These are phyloP conservation scores for Aradus depressus DNA, from an alignment of 2,888 invertebrate species.

Conservation along the genomic window DNA sequence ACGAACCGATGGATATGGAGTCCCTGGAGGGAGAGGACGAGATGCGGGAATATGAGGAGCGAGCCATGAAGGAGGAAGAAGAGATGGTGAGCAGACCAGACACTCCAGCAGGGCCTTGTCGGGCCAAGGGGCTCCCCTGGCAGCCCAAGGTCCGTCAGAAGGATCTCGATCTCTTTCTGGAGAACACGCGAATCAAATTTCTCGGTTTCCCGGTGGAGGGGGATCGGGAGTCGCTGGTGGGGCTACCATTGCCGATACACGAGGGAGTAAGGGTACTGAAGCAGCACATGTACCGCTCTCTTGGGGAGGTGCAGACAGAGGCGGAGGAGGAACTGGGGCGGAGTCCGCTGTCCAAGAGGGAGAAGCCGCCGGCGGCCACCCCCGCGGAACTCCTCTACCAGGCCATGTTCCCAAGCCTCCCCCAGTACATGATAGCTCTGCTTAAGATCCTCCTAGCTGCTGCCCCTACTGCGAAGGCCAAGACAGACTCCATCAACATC, in stretches of 20 bases:
- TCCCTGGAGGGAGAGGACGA: conserved; percentile 34
- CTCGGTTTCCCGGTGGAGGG: conserved; percentile 79
- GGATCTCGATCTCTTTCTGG: conserved; percentile 86
- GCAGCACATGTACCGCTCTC: conserved; percentile 83
- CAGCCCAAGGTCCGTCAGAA: conserved; percentile 88
- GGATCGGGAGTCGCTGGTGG: conserved; percentile 81
- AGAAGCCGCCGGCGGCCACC: conserved; percentile 65
- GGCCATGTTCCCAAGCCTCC: conserved; percentile 89
- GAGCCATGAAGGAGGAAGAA: conserved; percentile 36
- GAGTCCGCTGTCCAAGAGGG: conserved; percentile 78
- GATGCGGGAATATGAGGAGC: conserved; percentile 40
- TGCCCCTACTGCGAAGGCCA: conserved; percentile 97
- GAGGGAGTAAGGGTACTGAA: conserved; percentile 87
- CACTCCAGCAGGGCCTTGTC: conserved; percentile 37
- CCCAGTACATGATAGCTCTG: conserved; percentile 95
- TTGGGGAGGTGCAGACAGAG: conserved; percentile 84
- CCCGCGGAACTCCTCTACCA: conserved; percentile 77
- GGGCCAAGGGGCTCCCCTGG: conserved; percentile 68
- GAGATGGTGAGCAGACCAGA: conserved; percentile 43
- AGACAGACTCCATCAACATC: conserved; percentile 95
- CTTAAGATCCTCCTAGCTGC: conserved; percentile 94
- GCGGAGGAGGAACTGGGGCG: conserved; percentile 83
- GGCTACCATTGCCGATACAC: conserved; percentile 91
- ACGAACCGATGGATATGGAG: conserved; percentile 50
- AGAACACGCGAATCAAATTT: conserved; percentile 86